phyloP scores from a whole-genome alignment of 1,140 invertebrate species.

The Asbolus verrucosus region DNA sequence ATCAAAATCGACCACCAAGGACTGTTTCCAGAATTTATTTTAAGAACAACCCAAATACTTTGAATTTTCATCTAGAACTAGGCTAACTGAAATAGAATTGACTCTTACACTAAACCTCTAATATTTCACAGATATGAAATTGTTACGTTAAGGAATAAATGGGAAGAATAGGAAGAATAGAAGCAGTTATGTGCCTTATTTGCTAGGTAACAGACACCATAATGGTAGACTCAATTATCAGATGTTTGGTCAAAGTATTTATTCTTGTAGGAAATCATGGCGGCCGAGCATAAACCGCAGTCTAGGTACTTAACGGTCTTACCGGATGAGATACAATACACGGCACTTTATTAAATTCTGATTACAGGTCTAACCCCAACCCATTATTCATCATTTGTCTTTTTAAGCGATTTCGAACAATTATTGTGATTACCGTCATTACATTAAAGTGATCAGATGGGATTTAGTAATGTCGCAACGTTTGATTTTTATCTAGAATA shows the following conservation, averaged over 20 bases:
- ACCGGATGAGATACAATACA: slow-evolving; percentile 1
- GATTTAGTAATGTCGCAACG: slow-evolving; percentile 4
- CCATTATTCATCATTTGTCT: background rate
- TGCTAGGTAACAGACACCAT: slow-evolving; percentile 6
- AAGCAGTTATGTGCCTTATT: slow-evolving; percentile 36
- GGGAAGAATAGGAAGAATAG: no score
- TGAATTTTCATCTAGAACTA: slow-evolving; percentile 24
- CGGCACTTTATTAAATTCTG: slow-evolving; percentile 7
- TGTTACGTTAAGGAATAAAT: no score
- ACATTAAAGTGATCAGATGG: slow-evolving; percentile 3
- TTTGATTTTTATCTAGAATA: slow-evolving; percentile 10
- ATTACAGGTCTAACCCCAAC: slow-evolving; percentile 2
- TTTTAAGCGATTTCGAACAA: background rate
- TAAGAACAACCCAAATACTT: slow-evolving; percentile 40
- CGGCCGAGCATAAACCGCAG: background rate
- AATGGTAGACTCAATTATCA: slow-evolving; percentile 34
- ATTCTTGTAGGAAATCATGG: slow-evolving; percentile 10
- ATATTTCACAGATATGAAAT: slow-evolving; percentile 3
- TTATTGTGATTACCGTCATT: background rate
- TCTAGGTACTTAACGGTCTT: slow-evolving; percentile 1
- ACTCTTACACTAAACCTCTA: background rate
- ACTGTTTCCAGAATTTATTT: slow-evolving; percentile 37
- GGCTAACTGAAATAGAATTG: slow-evolving; percentile 44
- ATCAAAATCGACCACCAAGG: background rate
- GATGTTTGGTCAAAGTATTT: slow-evolving; percentile 31